Evolutionary conservation across 2,113 vertebrate species (phyloP).

Genomic region (Pontoporia blainvillei): DNA sequence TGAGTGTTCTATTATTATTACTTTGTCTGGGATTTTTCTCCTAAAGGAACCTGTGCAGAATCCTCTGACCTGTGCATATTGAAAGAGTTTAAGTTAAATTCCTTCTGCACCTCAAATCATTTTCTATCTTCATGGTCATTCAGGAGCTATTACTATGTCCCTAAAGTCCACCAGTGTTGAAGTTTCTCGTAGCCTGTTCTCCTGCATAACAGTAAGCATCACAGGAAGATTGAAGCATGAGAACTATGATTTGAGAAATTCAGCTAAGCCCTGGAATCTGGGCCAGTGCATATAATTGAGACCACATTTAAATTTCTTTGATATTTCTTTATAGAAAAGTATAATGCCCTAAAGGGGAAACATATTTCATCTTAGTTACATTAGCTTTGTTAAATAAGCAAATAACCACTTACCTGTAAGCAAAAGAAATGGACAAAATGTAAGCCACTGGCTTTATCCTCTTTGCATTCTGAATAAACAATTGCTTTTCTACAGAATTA

Average conservation of each 20-base stretch:
- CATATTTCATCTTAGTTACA: conserved; percentile 73
- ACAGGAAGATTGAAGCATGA: conserved; percentile 21
- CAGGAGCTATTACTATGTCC: not conserved
- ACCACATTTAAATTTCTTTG: conserved; percentile 81
- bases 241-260: conserved; percentile 68
- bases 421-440: conserved; percentile 57
- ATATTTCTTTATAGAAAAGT: conserved; percentile 76
- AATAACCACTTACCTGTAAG: conserved; percentile 72
- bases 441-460: not conserved
- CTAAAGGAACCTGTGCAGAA: not conserved
- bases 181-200: not conserved
- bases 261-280: conserved; percentile 69
- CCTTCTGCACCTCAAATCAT: not conserved
- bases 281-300: conserved; percentile 74
- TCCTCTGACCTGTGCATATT: not conserved
- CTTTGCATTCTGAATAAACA: conserved; percentile 58
- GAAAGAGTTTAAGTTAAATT: not conserved
- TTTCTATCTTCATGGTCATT: not conserved
- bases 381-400: conserved; percentile 77
- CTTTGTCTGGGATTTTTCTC: not conserved
- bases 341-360: conserved; percentile 58
- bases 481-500: conserved; percentile 36
- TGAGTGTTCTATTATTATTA: not conserved
- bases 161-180: not conserved
- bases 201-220: not conserved